A percentile compares a stretch with the other conserved stretches of the same genome.
phyloP scores from a whole-genome alignment of 2,888 invertebrate genomes.

The Vesta saturnalis region DNA sequence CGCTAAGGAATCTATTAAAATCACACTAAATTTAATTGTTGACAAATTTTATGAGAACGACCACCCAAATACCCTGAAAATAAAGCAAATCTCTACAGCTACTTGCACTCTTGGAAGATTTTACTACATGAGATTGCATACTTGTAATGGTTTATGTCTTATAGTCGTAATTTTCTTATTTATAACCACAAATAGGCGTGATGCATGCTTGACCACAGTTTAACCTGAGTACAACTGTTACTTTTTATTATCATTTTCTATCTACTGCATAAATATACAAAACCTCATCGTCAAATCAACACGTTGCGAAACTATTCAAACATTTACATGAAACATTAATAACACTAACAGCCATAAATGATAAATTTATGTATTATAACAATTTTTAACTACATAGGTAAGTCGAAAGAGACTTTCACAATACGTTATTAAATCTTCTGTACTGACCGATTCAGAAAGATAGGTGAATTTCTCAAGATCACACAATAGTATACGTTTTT shows the following conservation, averaged over 20 bases:
- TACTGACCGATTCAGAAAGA: too few species aligned
- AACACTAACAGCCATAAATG: neutral
- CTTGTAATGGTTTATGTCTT: constrained; percentile 29
- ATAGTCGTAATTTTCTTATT: constrained; percentile 23
- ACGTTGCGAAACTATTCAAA: neutral
- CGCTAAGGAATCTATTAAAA: neutral
- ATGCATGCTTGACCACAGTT: constrained; percentile 42
- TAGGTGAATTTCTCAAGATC: too few species aligned
- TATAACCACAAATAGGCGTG: constrained; percentile 40
- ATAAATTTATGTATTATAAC: neutral
- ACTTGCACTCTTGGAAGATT: constrained; percentile 17
- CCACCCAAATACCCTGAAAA: constrained; percentile 27
- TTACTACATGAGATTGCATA: constrained; percentile 25
- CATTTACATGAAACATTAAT: neutral
- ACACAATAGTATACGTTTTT: too few species aligned
- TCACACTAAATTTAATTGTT: constrained; percentile 15
- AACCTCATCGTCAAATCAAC: neutral
- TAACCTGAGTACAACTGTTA: constrained; percentile 31
- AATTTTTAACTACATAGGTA: too few species aligned
- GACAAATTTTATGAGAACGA: constrained; percentile 26
- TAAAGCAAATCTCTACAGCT: constrained; percentile 11
- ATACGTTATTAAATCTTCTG: too few species aligned
- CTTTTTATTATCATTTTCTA: constrained; percentile 16
- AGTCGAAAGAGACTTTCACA: too few species aligned
- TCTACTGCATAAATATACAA: constrained; percentile 1